Conservation (phyloP, 2,113 vertebrate species). For the Cygnus buccinator region DNA sequence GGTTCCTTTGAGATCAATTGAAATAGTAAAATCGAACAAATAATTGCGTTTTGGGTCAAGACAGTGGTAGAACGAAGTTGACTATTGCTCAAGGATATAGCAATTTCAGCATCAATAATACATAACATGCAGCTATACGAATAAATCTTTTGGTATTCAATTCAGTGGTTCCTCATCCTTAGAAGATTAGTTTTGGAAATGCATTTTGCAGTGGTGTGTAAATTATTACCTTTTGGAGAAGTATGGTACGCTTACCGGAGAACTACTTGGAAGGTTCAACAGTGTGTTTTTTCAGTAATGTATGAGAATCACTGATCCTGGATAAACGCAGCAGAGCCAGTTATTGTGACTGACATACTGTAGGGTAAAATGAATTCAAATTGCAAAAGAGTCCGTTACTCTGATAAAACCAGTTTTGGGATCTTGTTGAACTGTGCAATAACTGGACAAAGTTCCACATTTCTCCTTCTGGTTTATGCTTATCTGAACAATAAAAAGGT, state of each 20-base stretch:
- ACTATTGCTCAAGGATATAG: not conserved
- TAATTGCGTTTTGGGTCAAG: not conserved
- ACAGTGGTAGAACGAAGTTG: not conserved
- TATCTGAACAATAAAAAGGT: not conserved
- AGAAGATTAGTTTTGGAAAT: conserved; percentile 16
- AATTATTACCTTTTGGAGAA: conserved; percentile 1
- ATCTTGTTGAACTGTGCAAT: not conserved
- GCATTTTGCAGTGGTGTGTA: conserved; percentile 10
- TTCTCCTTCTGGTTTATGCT: not conserved
- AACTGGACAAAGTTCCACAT: not conserved
- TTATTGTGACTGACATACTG: not conserved
- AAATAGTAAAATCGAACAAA: conserved; percentile 11
- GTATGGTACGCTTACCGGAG: not conserved
- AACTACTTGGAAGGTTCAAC: not conserved
- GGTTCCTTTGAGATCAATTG: not conserved
- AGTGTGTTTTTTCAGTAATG: not conserved
- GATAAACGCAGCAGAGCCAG: not conserved
- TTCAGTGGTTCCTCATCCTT: not conserved
- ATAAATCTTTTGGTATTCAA: conserved; percentile 17
- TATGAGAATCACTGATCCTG: not conserved
- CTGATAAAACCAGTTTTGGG: not conserved
- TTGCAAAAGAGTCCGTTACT: not conserved
- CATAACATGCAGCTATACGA: not conserved
- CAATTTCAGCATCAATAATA: not conserved
- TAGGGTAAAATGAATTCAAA: not conserved